Evolutionary conservation across 2,113 vertebrate species (phyloP), one percentile per base, ranked within the genome.

Genomic region (Sinocyclocheilus anophthalmus): DNA sequence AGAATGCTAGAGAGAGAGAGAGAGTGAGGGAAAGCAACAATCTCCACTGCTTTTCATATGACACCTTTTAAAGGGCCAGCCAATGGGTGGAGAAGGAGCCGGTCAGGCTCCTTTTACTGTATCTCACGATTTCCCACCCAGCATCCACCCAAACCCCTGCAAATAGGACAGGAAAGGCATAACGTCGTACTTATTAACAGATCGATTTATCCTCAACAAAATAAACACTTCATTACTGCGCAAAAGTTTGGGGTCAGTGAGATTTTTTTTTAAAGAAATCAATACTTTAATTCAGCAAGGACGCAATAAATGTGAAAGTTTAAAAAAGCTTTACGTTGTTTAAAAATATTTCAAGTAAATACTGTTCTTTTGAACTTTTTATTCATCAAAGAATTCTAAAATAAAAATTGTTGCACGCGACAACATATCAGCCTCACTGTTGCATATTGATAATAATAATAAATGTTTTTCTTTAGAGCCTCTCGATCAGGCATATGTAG

Each of bases 11-110:
- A 45, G 42, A 45, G 42, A 45, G 42, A 88, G 90, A 87, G 91
- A 91, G 92, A 92, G 92, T 84, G 76, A 85, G 94, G 72, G 90
- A 94, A 86, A 88, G 79, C 70, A 61, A 90, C 90, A 85, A 90
- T 90, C 91, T 93, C 91, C 84, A 85, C 92, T 88, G 91, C 91
- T 90, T 91, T 93, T 93, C 91, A 91, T 93, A 92, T 53, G 84
- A 87, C 93, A 89, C 93, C 92, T 94, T 94, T 93, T 92, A 94
- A 94, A 96, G 92, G 79, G 87, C 84, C 91, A 94, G 81, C 88
- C 89, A 88, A 73, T 61, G 83, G 88, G 89, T 88, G 78, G 88
- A 89, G 85, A 67, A 26, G 81, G 65, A 83, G 91, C 81, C 86
- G 37, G n/a, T 83, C 65, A 77, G 86, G 80, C 89, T 89, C 88